These are phyloP conservation scores for Matsumyia berberina DNA, from an alignment of 2,888 invertebrate genomes.

Conservation along the genomic window DNA sequence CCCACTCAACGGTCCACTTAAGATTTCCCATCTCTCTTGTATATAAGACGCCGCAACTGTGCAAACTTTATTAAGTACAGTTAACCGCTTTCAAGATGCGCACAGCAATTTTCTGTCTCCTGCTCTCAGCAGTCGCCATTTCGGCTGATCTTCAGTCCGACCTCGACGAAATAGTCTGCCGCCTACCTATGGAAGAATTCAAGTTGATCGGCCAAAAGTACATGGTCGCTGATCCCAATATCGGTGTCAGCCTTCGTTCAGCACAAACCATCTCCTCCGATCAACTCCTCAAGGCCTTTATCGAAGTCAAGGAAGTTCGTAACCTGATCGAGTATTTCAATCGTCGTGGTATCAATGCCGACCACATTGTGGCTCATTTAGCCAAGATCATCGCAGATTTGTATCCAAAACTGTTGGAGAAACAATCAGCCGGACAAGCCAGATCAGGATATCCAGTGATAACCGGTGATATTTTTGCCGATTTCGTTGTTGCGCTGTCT, in stretches of 20 bases:
- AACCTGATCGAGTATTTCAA: not conserved
- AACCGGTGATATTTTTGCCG: not conserved
- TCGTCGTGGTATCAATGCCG: conserved; percentile 6
- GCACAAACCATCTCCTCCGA: not conserved
- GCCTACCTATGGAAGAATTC: conserved; percentile 8
- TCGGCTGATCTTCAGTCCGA: conserved; percentile 35
- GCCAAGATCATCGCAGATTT: not conserved
- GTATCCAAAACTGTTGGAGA: not conserved
- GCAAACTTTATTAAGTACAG: too few species aligned
- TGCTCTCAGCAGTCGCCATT: conserved; percentile 15
- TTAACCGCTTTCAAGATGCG: conserved; percentile 11
- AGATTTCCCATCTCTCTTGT: too few species aligned
- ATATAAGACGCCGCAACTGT: too few species aligned
- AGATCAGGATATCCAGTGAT: not conserved
- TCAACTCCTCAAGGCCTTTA: not conserved
- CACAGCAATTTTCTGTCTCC: not conserved
- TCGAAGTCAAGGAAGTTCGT: conserved; percentile 3
- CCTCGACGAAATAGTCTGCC: conserved; percentile 4
- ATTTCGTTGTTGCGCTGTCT: not conserved
- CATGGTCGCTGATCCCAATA: not conserved
- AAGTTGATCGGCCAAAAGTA: not conserved
- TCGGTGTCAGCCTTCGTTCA: not conserved
- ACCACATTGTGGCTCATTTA: not conserved
- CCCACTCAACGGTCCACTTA: too few species aligned
- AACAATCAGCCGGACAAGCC: not conserved